Evolutionary conservation across 1,140 invertebrate species (phyloP), one percentile per base, ranked within the genome.

Genomic region (Pseudoatta argentina): DNA sequence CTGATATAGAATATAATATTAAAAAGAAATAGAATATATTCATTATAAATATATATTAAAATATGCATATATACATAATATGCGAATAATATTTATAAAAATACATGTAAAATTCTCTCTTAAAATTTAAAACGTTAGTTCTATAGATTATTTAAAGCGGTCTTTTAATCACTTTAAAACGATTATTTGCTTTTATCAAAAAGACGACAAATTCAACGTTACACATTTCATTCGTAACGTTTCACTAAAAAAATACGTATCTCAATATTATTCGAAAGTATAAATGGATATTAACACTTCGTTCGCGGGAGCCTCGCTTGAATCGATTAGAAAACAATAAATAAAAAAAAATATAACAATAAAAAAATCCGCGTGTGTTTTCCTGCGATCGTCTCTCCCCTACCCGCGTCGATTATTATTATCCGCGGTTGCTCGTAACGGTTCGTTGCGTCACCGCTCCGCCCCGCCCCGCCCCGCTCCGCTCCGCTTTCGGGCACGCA

Each of bases 381-480:
- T 61, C 69, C 69, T 55, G 67, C 67, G 39, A 69, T 10, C 66
- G 30, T 57, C 44, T 55, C 77, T 18, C 63, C 39, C 39, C 30
- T 72, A 44, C n/a, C 59, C 69, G 64, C 67, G 81, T 85, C 69
- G 75, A 88, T 88, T 88, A 88, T 88, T 75, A 48, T 88, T 88
- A 87, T 88, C 71, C 77, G 53, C 51, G 10, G 44, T 51, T 53
- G 51, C 72, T 88, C 59, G 82, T 66, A 66, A 57, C 82, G 67
- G 21, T 44, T 55, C 61, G 61, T 86, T 71, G 71, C 34, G 53
- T 87, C 71, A 63, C 64, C 71, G 86, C 27, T 21, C 27, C 27
- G 21, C 61, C 39, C 57, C 66, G 21, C 61, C 39, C 57, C 66
- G 64, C 66, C 59, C 64, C 63, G 63, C n/a, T 27, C 64, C 55